phyloP scores from a whole-genome alignment of 2,888 invertebrate genomes.

The Callyntrura sp. region DNA sequence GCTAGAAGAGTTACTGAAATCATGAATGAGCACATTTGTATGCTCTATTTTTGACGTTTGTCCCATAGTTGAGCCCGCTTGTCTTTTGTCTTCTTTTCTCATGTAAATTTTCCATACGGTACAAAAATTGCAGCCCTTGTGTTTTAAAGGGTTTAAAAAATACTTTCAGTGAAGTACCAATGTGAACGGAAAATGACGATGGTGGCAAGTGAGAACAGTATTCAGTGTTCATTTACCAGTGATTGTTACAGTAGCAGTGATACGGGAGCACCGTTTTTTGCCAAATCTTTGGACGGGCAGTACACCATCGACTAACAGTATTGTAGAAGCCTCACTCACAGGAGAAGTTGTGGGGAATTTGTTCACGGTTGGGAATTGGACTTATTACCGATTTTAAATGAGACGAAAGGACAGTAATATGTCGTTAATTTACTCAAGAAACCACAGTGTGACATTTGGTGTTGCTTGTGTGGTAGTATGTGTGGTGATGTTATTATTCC shows the following conservation, averaged over 20 bases:
- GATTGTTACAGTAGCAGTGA: not conserved
- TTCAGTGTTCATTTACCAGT: conserved; percentile 11
- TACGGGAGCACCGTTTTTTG: not conserved
- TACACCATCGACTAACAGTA: too few relatives aligned
- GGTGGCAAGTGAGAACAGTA: not conserved
- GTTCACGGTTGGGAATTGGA: not conserved
- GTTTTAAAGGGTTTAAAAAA: too few relatives aligned
- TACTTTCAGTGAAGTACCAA: too few relatives aligned
- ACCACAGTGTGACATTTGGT: conserved; percentile 80
- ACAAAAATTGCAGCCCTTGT: too few relatives aligned
- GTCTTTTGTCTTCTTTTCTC: conserved; percentile 26
- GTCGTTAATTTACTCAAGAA: conserved; percentile 67
- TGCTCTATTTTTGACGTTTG: conserved; percentile 39
- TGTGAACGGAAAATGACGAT: conserved; percentile 15
- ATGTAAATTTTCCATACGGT: conserved; percentile 36
- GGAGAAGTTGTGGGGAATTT: not conserved
- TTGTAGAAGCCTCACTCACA: too few relatives aligned
- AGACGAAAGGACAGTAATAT: conserved; percentile 36
- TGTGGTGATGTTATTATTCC: conserved; percentile 76
- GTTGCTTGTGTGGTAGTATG: conserved; percentile 76
- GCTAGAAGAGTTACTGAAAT: too few relatives aligned
- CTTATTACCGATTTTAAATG: not conserved
- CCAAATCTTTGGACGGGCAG: too few relatives aligned
- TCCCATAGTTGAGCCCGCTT: too few relatives aligned
- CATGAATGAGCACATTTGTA: too few relatives aligned